Conservation (phyloP, 2,113 vertebrate species). For the Gavia stellata region DNA sequence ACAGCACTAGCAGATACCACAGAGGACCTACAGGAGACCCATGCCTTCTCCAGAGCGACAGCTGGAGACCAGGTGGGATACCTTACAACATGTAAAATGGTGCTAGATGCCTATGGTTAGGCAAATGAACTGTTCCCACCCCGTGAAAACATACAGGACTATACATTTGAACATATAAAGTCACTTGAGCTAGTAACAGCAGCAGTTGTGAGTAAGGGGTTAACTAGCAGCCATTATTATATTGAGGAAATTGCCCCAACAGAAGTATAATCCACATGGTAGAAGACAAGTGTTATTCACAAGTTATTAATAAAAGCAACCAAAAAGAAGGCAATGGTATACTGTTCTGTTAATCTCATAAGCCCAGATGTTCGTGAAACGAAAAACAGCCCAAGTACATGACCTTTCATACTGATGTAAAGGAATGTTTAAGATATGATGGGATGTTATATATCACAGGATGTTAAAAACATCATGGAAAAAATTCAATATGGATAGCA, state of each 20-base stretch:
- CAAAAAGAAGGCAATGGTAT: slow-evolving; percentile 62
- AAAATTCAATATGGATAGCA: slow-evolving; percentile 20
- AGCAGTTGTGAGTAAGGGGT: slow-evolving; percentile 43
- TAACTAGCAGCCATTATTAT: slow-evolving; percentile 45
- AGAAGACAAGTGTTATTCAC: slow-evolving; percentile 75
- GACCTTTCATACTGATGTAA: slow-evolving; percentile 70
- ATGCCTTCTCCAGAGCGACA: neutral
- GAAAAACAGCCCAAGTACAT: slow-evolving; percentile 70
- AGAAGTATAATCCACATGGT: slow-evolving; percentile 64
- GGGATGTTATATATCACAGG: slow-evolving; percentile 67
- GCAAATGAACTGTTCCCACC: neutral
- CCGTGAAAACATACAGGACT: neutral
- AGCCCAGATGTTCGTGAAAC: slow-evolving; percentile 75
- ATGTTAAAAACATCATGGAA: slow-evolving; percentile 59
- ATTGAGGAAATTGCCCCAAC: slow-evolving; percentile 64
- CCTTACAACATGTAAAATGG: neutral
- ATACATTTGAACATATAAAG: neutral
- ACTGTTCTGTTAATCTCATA: slow-evolving; percentile 72
- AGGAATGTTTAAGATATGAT: slow-evolving; percentile 72
- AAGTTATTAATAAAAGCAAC: slow-evolving; percentile 74
- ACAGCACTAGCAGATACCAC: neutral
- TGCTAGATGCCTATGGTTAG: neutral
- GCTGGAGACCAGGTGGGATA: neutral
- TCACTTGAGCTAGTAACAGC: neutral
- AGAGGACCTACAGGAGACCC: neutral